phyloP scores from a whole-genome alignment of 2,888 invertebrate species.

The Conistra vaccinii region DNA sequence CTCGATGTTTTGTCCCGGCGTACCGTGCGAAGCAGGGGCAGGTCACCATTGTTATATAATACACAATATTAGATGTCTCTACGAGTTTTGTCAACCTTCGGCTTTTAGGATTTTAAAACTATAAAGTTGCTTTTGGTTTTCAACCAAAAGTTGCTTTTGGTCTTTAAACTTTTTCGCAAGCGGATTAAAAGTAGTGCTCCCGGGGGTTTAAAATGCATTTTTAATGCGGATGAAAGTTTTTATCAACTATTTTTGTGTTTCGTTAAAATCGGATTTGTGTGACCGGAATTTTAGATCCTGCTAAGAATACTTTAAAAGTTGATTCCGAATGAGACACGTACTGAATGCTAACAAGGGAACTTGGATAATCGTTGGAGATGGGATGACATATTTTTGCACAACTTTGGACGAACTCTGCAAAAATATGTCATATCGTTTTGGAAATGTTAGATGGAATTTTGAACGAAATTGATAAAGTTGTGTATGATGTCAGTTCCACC shows the following conservation, averaged over 20 bases:
- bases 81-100: slow-evolving; percentile 66
- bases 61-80: slow-evolving; percentile 26
- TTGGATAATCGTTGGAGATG: slow-evolving; percentile 52
- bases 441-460: slow-evolving; percentile 56
- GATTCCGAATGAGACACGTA: slow-evolving; percentile 58
- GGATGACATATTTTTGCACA: slow-evolving; percentile 54
- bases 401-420: slow-evolving; percentile 52
- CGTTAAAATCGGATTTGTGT: slow-evolving; percentile 59
- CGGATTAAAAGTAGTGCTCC: slow-evolving; percentile 81
- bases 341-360: slow-evolving; percentile 56
- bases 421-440: slow-evolving; percentile 52
- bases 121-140: slow-evolving; percentile 71
- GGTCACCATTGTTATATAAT: slow-evolving; percentile 7
- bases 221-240: slow-evolving; percentile 72
- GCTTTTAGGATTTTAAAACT: slow-evolving; percentile 78
- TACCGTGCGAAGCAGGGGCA: too few relatives aligned
- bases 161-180: slow-evolving; percentile 67
- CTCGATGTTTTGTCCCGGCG: neutral
- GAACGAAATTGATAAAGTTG: slow-evolving; percentile 54
- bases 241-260: slow-evolving; percentile 62
- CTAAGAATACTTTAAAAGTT: slow-evolving; percentile 61
- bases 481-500: slow-evolving; percentile 27
- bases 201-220: slow-evolving; percentile 80
- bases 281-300: slow-evolving; percentile 41
- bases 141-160: slow-evolving; percentile 69